Base-by-base conservation (phyloP, 2,888 invertebrate genomes). In the Fragum fragum region DNA sequence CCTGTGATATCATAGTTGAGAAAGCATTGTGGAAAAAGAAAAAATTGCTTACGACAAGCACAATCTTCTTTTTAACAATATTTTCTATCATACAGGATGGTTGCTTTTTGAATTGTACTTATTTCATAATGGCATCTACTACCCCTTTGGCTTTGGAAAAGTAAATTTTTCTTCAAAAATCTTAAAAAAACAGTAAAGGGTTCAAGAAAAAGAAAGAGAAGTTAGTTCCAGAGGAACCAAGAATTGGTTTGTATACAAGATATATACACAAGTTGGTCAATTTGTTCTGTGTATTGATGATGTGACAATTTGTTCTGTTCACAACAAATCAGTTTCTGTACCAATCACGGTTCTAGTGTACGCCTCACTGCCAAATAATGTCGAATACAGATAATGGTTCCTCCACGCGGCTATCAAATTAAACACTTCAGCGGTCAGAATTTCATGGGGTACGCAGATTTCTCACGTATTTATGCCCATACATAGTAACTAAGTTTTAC, bases 381-480 rank as follows among this genome's bases (percentile, higher is more conserved):
- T 66, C 66, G 42, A 36, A 66, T 36, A 42, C 42, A 39, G 66
- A 66, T 66, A 66, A 66, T 66, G 42, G 66, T n/a, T 42, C 42
- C 42, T 21, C 39, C 42, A 39, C 57, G 73, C 26, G 32, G 36
- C 80, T 77, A 81, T 81, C 76, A 77, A 81, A 81, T 81, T 81
- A 77, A 70, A 81, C 74, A 55, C 69, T 39, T 75, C 55, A 28
- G 39, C 36, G 23, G 57, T 29, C 57, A 57, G 47, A 36, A 68
- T 75, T 69, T 73, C 75, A 75, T 36, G 68, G 75, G 21, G 14
- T n/a, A 57, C 53, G 39, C 70, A 57, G 42, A 42, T 36, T 26
- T 26, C 42, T 23, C 36, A 14, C 42, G 42, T 66, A 66, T 66
- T 66, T 66, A 42, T 66, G 66, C 66, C 66, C 66, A 39, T 66